phyloP scores from a whole-genome alignment of 2,888 invertebrate species.

The Mesopsocus fuscifrons region DNA sequence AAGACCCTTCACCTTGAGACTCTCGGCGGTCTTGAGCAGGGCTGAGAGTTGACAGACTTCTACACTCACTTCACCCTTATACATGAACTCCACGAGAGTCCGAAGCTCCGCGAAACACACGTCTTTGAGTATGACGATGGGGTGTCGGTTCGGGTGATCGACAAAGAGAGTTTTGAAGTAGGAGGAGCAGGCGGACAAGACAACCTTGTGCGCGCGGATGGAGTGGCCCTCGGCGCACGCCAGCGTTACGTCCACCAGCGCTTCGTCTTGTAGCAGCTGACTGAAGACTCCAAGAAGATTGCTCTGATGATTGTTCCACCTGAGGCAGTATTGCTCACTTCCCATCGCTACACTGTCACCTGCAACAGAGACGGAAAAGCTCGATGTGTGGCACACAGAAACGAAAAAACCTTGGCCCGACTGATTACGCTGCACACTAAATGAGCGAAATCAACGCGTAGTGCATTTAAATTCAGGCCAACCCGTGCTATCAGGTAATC shows the following conservation, averaged over 20 bases:
- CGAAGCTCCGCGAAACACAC: constrained; percentile 77
- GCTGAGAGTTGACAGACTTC: constrained; percentile 84
- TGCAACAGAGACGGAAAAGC: constrained; percentile 35
- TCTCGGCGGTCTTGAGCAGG: constrained; percentile 79
- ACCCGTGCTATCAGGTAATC: too few relatives aligned
- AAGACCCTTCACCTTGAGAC: constrained; percentile 79
- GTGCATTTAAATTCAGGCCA: too few relatives aligned
- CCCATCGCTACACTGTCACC: constrained; percentile 87
- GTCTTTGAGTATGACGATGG: constrained; percentile 89
- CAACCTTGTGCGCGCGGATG: constrained; percentile 88
- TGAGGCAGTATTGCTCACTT: constrained; percentile 97
- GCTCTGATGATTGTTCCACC: constrained; percentile 98
- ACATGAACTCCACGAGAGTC: constrained; percentile 90
- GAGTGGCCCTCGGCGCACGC: constrained; percentile 91
- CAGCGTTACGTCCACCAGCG: constrained; percentile 89
- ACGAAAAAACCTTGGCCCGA: constrained; percentile 12
- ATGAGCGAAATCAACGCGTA: neutral
- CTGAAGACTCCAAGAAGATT: constrained; percentile 94
- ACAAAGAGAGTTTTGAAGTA: constrained; percentile 87
- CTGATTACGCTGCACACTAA: constrained; percentile 10
- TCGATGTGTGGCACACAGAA: constrained; percentile 10
- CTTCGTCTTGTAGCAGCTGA: constrained; percentile 88
- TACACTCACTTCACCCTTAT: constrained; percentile 89
- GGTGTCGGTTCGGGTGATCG: constrained; percentile 81
- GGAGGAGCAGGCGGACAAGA: constrained; percentile 86